Evolutionary conservation across 2,888 invertebrate species (phyloP).

Genomic region (Willowsia nigromaculata): DNA sequence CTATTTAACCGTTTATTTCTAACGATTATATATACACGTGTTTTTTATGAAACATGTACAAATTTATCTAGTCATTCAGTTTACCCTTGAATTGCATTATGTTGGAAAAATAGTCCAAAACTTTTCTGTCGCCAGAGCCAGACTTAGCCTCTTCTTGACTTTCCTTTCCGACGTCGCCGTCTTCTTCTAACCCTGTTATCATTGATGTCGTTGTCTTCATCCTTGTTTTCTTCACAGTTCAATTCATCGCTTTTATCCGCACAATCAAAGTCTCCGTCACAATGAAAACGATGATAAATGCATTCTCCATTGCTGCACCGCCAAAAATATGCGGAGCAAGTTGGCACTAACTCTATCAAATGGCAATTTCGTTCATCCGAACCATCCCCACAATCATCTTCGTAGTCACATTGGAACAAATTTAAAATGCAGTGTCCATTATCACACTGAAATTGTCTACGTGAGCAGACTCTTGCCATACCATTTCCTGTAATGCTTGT

Average conservation of each 20-base stretch:
- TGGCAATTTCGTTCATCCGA: slow-evolving; percentile 31
- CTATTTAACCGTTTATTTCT: no score
- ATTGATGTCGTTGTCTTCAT: not conserved
- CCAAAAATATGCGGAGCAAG: slow-evolving; percentile 43
- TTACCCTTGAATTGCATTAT: no score
- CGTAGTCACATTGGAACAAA: slow-evolving; percentile 47
- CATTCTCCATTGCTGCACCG: slow-evolving; percentile 55
- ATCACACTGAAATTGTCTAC: slow-evolving; percentile 39
- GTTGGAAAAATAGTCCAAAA: no score
- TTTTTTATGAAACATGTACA: no score
- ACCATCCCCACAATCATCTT: slow-evolving; percentile 50
- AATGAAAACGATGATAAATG: slow-evolving; percentile 51
- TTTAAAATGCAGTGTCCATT: slow-evolving; percentile 50
- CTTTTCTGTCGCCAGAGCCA: no score
- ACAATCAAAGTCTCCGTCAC: slow-evolving; percentile 53
- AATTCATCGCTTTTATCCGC: slow-evolving; percentile 43
- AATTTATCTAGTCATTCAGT: no score
- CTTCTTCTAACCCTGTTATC: not conserved
- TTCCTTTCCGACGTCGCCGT: not conserved
- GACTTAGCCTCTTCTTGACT: not conserved
- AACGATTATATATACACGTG: no score
- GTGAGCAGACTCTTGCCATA: slow-evolving; percentile 23
- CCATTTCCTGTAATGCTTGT: not conserved
- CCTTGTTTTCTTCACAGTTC: slow-evolving; percentile 22
- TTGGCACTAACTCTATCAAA: not conserved